Evolutionary conservation across 2,113 vertebrate genomes (phyloP).

Genomic region (Hiodon alosoides): DNA sequence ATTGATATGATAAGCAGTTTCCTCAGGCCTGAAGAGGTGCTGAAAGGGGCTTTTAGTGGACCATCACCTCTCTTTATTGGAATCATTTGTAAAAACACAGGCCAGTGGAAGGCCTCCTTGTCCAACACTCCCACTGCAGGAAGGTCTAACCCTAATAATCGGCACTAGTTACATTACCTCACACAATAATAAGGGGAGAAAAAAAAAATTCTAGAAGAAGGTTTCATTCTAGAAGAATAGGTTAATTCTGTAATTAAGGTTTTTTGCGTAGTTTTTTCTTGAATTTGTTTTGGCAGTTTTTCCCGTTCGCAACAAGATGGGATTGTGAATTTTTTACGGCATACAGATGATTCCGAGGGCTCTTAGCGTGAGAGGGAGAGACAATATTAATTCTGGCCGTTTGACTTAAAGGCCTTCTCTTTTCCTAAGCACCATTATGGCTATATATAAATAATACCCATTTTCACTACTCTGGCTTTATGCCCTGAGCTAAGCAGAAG

Average conservation of each 20-base stretch:
- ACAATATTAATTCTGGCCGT: slow-evolving; percentile 35
- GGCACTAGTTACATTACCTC: background rate
- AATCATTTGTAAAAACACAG: slow-evolving; percentile 21
- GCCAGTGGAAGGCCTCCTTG: background rate
- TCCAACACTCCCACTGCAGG: background rate
- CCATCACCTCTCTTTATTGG: slow-evolving; percentile 22
- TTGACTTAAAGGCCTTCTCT: slow-evolving; percentile 31
- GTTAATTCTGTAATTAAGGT: background rate
- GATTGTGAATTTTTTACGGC: background rate
- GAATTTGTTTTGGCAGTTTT: no score
- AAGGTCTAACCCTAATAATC: background rate
- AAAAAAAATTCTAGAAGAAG: no score
- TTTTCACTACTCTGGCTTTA: slow-evolving; percentile 28
- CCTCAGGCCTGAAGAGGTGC: background rate
- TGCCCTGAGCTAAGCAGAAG: slow-evolving; percentile 58
- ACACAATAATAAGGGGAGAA: background rate
- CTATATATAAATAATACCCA: slow-evolving; percentile 39
- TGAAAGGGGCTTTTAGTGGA: slow-evolving; percentile 16
- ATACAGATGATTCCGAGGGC: slow-evolving; percentile 28
- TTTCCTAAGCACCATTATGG: slow-evolving; percentile 47
- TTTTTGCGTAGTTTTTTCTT: background rate
- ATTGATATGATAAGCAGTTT: slow-evolving; percentile 22
- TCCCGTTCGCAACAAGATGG: no score
- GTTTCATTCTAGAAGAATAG: background rate
- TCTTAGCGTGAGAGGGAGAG: slow-evolving; percentile 46